These are phyloP conservation scores for Hyles lineata DNA, from an alignment of 2,888 invertebrate genomes.

Conservation along the genomic window DNA sequence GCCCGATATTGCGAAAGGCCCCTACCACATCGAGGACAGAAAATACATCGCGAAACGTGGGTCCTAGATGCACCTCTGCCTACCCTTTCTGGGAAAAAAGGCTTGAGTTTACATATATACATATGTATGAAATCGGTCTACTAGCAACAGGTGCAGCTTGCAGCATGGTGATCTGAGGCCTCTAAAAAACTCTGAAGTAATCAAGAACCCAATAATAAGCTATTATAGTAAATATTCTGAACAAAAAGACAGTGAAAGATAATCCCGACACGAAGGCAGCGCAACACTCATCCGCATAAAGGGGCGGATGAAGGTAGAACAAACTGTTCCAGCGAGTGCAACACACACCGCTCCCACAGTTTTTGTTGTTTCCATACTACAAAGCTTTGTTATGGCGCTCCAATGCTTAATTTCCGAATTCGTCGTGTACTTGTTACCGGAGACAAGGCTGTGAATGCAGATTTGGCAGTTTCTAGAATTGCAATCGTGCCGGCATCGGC, in stretches of 20 bases:
- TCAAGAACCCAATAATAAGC: no score
- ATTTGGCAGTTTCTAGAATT: slow-evolving; percentile 9
- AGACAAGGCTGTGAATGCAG: neutral
- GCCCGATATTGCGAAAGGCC: no score
- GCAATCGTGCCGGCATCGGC: neutral
- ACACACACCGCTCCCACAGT: neutral
- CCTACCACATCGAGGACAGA: no score
- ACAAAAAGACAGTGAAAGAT: neutral
- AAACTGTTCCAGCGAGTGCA: neutral
- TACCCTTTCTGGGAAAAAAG: no score
- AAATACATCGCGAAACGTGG: no score
- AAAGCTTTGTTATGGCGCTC: slow-evolving; percentile 11
- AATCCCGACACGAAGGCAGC: neutral
- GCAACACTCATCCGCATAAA: neutral
- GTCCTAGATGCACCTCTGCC: no score
- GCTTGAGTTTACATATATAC: no score
- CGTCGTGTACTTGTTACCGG: slow-evolving; percentile 9
- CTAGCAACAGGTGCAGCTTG: no score
- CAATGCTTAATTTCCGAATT: slow-evolving; percentile 1
- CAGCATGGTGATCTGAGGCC: no score
- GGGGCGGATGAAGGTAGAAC: neutral
- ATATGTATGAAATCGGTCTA: no score
- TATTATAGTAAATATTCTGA: no score
- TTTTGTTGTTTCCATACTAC: neutral
- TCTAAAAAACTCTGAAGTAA: no score